Evolutionary conservation across 2,797 vertebrate species (phyloP).

Genomic region (Enteromius mattozi): DNA sequence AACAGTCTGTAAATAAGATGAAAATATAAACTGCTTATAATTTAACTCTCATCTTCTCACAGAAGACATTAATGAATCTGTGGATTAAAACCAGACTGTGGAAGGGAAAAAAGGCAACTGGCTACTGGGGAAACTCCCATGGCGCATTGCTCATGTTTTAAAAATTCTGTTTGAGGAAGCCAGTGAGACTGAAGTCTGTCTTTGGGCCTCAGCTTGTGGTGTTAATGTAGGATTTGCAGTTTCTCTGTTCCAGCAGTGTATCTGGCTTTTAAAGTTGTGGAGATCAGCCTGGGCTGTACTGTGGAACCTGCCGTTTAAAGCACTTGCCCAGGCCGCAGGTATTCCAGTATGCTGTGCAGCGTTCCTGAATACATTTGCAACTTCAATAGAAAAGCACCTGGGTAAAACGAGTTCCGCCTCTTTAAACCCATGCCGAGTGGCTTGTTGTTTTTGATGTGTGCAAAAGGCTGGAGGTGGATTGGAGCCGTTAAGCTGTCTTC

Average conservation of each 20-base stretch:
- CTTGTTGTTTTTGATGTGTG: constrained; percentile 13
- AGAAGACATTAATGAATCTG: constrained; percentile 49
- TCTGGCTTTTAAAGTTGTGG: constrained; percentile 33
- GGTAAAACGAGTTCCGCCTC: constrained; percentile 26
- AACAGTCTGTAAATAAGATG: neutral
- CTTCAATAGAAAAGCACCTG: constrained; percentile 19
- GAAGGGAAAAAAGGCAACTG: constrained; percentile 8
- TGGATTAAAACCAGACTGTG: neutral
- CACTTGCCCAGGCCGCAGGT: constrained; percentile 28
- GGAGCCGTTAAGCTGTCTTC: neutral
- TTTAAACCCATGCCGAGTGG: constrained; percentile 15
- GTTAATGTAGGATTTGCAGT: constrained; percentile 45
- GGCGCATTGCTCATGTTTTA: constrained; percentile 38
- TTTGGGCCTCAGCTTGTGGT: constrained; percentile 41
- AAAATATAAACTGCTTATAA: constrained; percentile 2
- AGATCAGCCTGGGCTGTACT: constrained; percentile 15
- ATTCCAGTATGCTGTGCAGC: constrained; percentile 10
- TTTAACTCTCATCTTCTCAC: constrained; percentile 11
- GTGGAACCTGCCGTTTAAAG: constrained; percentile 26
- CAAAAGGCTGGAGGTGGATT: neutral
- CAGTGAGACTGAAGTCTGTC: constrained; percentile 37
- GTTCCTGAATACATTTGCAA: constrained; percentile 22
- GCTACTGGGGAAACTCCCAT: constrained; percentile 35
- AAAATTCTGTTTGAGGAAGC: constrained; percentile 43
- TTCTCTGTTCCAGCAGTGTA: constrained; percentile 32